Percentiles rank a stretch among this genome's conserved stretches.
phyloP scores from a whole-genome alignment of 2,113 vertebrate genomes.

The Suricata suricatta region DNA sequence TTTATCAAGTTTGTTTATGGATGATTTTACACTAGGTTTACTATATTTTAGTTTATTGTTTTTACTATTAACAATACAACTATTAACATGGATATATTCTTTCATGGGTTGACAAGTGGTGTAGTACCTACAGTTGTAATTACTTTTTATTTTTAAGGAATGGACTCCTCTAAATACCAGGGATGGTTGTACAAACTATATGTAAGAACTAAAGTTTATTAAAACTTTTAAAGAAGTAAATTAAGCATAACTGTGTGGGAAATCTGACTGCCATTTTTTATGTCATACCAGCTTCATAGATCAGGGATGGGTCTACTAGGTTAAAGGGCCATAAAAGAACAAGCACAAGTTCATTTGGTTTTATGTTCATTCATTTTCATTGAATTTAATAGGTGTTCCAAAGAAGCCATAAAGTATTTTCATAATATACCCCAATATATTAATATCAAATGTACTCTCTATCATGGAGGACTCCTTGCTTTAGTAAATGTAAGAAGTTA shows the following conservation, averaged over 20 bases:
- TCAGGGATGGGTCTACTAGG: background rate
- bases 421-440: background rate
- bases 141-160: background rate
- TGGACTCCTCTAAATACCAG: background rate
- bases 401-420: conserved; percentile 41
- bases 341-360: background rate
- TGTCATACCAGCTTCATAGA: background rate
- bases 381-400: conserved; percentile 45
- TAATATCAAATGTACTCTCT: conserved; percentile 28
- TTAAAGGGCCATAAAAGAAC: conserved; percentile 5
- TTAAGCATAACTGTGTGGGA: background rate
- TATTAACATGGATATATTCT: background rate
- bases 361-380: background rate
- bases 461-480: background rate
- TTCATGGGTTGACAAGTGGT: background rate
- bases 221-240: background rate
- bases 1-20: background rate
- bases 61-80: background rate
- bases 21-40: background rate
- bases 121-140: background rate
- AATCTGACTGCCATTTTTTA: conserved; percentile 9
- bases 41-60: background rate
- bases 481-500: conserved; percentile 17
- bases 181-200: background rate
- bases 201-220: background rate